Evolutionary conservation across 2,888 invertebrate species (phyloP), one percentile per base, ranked within the genome.

Genomic region (Phoronis australis): DNA sequence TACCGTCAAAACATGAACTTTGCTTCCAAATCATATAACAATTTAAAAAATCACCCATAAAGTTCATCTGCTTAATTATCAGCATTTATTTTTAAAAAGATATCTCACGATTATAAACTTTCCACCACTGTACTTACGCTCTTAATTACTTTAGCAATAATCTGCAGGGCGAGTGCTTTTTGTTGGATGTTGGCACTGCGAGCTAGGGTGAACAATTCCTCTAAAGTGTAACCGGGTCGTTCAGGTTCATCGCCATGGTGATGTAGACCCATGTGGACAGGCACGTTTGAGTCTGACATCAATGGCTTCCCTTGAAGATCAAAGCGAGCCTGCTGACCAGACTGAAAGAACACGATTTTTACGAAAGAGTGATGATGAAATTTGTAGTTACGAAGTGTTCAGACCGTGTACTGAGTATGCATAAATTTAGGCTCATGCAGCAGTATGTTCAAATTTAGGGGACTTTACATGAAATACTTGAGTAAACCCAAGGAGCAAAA

Each of bases 211-310:
- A 94, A 85, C 0, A 95, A 75, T 78, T 96, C 96, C 59, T 88
- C 87, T 12, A 96, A 74, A 0, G 91, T 86, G 75, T 95, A 96
- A 0, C 95, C 95, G 2, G 95, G 74, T 50, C 75, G 62, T 73
- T 42, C 12, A 52, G 92, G 87, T 73, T 96, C 95, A 58, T 90
- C 88, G 0, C 94, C 94, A 76, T 96, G 96, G 75, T 95, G 89
- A 76, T 91, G 92, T 18, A 96, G 80, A 37, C 84, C 86, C 24
- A 83, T 73, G 55, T 83, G 82, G 42, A 80, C 80, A 50, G 82
- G 81, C 23, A 82, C 78, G 42, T 85, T 84, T 40, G 83, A 80
- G 37, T 81, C 66, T 39, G 83, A 80, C 22, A 81, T 51, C 15
- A 76, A 42, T 21, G 73, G 47, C 37, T 69, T 65, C 26, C 78